These are phyloP conservation scores for Buathra laborator DNA, from an alignment of 2,888 invertebrate species.

Conservation along the genomic window DNA sequence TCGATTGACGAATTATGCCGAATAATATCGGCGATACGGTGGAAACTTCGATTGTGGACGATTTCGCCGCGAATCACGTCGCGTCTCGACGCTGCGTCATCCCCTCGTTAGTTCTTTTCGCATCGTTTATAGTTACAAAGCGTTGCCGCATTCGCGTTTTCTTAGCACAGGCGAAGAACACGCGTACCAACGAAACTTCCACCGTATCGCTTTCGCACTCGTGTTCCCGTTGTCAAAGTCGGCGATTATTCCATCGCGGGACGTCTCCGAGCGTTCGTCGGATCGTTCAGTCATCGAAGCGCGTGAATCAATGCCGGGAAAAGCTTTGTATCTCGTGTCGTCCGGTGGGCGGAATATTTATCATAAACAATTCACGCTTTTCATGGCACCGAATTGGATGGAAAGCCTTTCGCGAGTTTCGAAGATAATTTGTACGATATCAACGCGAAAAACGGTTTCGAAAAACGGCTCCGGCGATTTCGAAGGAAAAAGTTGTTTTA, in stretches of 20 bases:
- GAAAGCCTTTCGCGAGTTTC: neutral
- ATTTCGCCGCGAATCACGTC: no score
- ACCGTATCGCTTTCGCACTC: conserved; percentile 47
- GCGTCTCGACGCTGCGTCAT: no score
- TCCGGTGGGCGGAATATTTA: neutral
- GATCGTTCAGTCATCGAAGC: conserved; percentile 32
- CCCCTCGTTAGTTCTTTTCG: no score
- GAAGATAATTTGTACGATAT: neutral
- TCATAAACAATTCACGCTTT: neutral
- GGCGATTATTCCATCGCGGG: conserved; percentile 55
- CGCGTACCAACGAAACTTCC: no score
- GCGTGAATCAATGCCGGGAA: conserved; percentile 16
- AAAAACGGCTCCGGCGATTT: no score
- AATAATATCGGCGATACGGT: neutral
- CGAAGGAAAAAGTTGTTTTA: no score
- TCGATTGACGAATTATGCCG: conserved; percentile 53
- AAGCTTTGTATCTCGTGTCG: conserved; percentile 2
- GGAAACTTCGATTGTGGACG: no score
- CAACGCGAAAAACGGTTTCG: no score
- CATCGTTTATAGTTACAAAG: no score
- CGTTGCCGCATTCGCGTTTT: no score
- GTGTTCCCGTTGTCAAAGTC: conserved; percentile 39
- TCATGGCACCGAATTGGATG: no score
- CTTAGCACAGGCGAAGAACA: no score
- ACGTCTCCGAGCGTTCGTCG: conserved; percentile 29